Conservation (phyloP, 2,113 vertebrate species). For the Datnioides undecimradiatus region DNA sequence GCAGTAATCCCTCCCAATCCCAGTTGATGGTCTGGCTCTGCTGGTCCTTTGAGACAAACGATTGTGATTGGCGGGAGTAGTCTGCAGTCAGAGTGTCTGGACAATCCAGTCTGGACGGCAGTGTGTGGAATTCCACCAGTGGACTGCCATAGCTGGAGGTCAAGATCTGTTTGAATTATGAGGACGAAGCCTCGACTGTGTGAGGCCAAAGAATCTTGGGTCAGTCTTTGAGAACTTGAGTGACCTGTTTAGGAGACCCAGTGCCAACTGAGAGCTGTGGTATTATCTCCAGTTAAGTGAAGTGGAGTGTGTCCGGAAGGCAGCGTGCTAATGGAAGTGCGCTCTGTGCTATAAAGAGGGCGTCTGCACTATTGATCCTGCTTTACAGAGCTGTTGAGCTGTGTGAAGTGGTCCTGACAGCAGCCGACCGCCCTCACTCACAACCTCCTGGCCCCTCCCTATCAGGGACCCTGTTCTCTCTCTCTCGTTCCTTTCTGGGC, state of each 20-base stretch:
- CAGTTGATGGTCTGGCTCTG: conserved; percentile 62
- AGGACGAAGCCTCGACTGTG: conserved; percentile 31
- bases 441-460: conserved; percentile 68
- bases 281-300: conserved; percentile 66
- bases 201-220: conserved; percentile 36
- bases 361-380: conserved; percentile 78
- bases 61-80: conserved; percentile 59
- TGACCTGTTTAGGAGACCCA: conserved; percentile 49
- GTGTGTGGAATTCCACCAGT: conserved; percentile 66
- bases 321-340: conserved; percentile 75
- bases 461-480: conserved; percentile 61
- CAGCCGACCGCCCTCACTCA: conserved; percentile 55
- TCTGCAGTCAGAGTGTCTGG: conserved; percentile 62
- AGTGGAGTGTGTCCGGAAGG: conserved; percentile 74
- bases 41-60: conserved; percentile 49
- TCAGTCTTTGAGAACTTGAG: conserved; percentile 45
- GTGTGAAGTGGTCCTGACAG: conserved; percentile 74
- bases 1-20: conserved; percentile 73
- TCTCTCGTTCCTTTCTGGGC: conserved; percentile 69
- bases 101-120: conserved; percentile 40
- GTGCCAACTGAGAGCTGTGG: conserved; percentile 34
- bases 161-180: conserved; percentile 63
- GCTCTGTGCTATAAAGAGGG: conserved; percentile 52
- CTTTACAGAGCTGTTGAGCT: conserved; percentile 80
- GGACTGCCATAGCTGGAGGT: conserved; percentile 67